These are phyloP conservation scores for Symphodus melops DNA, from an alignment of 2,113 vertebrate species.

Conservation along the genomic window DNA sequence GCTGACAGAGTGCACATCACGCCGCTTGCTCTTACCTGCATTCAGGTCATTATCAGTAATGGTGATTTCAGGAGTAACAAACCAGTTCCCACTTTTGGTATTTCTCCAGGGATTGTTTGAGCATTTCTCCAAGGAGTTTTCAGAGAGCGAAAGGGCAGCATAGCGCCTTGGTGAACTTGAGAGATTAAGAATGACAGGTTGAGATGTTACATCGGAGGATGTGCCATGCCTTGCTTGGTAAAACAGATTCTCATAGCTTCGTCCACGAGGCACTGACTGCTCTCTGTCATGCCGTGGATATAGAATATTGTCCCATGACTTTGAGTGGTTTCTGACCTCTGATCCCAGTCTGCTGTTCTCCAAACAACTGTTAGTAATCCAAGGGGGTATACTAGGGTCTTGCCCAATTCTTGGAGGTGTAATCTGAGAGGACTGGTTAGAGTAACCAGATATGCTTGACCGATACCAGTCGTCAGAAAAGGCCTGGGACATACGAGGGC, in stretches of 20 bases:
- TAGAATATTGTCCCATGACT: slow-evolving; percentile 97
- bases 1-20: slow-evolving; percentile 83
- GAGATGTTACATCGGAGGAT: slow-evolving; percentile 85
- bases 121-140: slow-evolving; percentile 90
- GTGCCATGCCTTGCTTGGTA: slow-evolving; percentile 83
- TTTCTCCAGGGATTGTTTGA: slow-evolving; percentile 80
- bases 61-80: slow-evolving; percentile 95
- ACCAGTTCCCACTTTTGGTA: slow-evolving; percentile 87
- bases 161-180: slow-evolving; percentile 96
- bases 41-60: slow-evolving; percentile 96
- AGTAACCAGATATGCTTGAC: slow-evolving; percentile 81
- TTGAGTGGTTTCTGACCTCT: slow-evolving; percentile 91
- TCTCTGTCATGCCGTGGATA: slow-evolving; percentile 84
- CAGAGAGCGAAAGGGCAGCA: slow-evolving; percentile 92
- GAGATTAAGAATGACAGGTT: slow-evolving; percentile 93
- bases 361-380: slow-evolving; percentile 82
- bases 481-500: slow-evolving; percentile 81
- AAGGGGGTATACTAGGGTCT: slow-evolving; percentile 82
- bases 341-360: slow-evolving; percentile 84
- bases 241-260: slow-evolving; percentile 94
- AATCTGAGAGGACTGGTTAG: slow-evolving; percentile 84
- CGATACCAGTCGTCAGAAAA: slow-evolving; percentile 89
- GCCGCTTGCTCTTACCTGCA: slow-evolving; percentile 77
- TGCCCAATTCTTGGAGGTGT: slow-evolving; percentile 77
- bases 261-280: slow-evolving; percentile 87